Conservation (phyloP, 2,113 vertebrate species). For the Puntigrus tetrazona region DNA sequence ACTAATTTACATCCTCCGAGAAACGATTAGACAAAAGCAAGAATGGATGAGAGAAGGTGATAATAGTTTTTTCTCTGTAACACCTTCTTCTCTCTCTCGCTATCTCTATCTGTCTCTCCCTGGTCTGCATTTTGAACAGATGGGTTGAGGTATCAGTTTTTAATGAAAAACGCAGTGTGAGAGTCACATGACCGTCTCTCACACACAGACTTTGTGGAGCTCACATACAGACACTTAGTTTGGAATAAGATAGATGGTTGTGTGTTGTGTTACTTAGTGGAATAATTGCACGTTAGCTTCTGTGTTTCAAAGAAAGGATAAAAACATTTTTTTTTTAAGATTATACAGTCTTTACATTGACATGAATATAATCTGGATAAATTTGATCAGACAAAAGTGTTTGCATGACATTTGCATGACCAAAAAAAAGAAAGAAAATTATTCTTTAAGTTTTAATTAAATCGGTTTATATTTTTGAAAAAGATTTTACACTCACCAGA, state of each 20-base stretch:
- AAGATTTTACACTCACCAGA: neutral
- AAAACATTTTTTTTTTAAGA: neutral
- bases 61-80: neutral
- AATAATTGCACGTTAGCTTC: neutral
- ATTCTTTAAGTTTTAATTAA: neutral
- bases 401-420: neutral
- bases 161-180: constrained; percentile 60
- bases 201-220: neutral
- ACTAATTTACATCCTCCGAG: constrained; percentile 7
- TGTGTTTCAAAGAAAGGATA: neutral
- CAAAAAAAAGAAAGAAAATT: too few relatives aligned
- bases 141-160: constrained; percentile 72
- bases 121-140: constrained; percentile 63
- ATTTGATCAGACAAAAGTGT: neutral
- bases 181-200: constrained; percentile 34
- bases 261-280: neutral
- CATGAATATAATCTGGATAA: neutral
- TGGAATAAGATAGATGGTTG: neutral
- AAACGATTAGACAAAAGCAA: constrained; percentile 15
- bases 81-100: constrained; percentile 6
- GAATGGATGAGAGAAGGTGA: neutral
- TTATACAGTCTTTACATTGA: neutral
- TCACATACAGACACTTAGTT: neutral
- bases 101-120: neutral
- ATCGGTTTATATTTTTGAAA: neutral